Percentiles rank a stretch among this genome's conserved stretches.
phyloP scores from a whole-genome alignment of 2,113 vertebrate genomes.

The Malaclemys terrapin region DNA sequence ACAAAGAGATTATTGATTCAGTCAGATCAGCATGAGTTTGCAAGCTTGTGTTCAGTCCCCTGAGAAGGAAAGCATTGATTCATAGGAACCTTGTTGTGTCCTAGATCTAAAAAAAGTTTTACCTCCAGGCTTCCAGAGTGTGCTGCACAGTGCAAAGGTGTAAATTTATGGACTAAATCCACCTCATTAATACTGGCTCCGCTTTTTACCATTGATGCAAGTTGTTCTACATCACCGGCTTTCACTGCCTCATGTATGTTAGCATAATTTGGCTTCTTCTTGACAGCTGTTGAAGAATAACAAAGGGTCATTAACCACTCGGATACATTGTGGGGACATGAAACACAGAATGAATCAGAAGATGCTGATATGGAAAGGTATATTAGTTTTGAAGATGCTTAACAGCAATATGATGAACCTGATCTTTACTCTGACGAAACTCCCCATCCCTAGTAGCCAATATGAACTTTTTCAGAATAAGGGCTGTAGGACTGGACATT shows the following conservation, averaged over 20 bases:
- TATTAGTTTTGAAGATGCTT: neutral
- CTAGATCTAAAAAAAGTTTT: constrained; percentile 15
- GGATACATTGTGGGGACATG: neutral
- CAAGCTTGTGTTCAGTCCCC: neutral
- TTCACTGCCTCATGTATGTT: constrained; percentile 80
- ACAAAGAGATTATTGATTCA: neutral
- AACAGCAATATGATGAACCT: neutral
- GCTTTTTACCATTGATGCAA: constrained; percentile 71
- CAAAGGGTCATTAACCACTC: neutral
- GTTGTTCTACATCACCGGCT: constrained; percentile 78
- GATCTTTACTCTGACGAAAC: neutral
- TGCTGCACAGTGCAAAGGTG: constrained; percentile 84
- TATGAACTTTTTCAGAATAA: neutral
- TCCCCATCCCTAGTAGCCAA: neutral
- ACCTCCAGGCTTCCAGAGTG: constrained; percentile 88
- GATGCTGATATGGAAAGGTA: neutral
- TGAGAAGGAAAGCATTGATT: neutral
- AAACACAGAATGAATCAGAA: constrained; percentile 9
- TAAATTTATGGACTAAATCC: constrained; percentile 81
- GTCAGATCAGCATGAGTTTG: neutral
- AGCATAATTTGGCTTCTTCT: constrained; percentile 62
- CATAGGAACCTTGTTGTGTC: neutral
- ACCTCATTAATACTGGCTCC: constrained; percentile 79
- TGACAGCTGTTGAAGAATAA: constrained; percentile 63
- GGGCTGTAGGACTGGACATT: fast-evolving